Evolutionary conservation across 1,140 invertebrate genomes (phyloP), one percentile per base, ranked within the genome.

Genomic region (Saxidomus purpurata): DNA sequence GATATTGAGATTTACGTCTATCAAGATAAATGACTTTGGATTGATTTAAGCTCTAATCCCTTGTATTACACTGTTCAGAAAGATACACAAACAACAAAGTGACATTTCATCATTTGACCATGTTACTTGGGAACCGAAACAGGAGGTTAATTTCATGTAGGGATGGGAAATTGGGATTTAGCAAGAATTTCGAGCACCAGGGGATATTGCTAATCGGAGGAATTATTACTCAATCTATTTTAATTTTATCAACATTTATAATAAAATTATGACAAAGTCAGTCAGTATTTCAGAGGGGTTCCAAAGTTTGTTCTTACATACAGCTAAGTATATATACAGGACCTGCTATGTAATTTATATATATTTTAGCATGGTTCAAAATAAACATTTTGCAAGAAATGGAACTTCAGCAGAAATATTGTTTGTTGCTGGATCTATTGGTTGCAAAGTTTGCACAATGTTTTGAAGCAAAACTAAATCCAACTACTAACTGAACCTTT

Each of bases 11-110:
- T 34, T 85, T 85, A 74, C 34, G 63, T 74, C 25, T 59, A 85
- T 85, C 25, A 85, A 85, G 83, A 85, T 85, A 74, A 85, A 85
- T 74, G 83, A 85, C 63, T 85, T n/a, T 8, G 31, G 28, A 74
- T 74, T 85, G 40, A 85, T 85, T n/a, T 84, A 74, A 52, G 17
- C 19, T 31, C 1, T 85, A 74, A 85, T 67, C 83, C 43, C 0
- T 0, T n/a, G 49, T n/a, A 85, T 85, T 74, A 55, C 22, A 15
- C 6, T 49, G 49, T 67, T 40, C 83, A 52, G 31, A 55, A 71
- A 55, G 83, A 55, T 85, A 85, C 83, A 55, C 25, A 36, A 34
- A n/a, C 43, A 9, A 85, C 69, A 85, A 74, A 85, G 63, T 52
- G 13, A 55, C 61, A 85, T 85, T 28, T 22, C 49, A 34, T 2